Percentiles rank a stretch among this genome's conserved stretches.
Evolutionary conservation across 2,888 invertebrate genomes (phyloP).

Genomic region (Troilus luridus): DNA sequence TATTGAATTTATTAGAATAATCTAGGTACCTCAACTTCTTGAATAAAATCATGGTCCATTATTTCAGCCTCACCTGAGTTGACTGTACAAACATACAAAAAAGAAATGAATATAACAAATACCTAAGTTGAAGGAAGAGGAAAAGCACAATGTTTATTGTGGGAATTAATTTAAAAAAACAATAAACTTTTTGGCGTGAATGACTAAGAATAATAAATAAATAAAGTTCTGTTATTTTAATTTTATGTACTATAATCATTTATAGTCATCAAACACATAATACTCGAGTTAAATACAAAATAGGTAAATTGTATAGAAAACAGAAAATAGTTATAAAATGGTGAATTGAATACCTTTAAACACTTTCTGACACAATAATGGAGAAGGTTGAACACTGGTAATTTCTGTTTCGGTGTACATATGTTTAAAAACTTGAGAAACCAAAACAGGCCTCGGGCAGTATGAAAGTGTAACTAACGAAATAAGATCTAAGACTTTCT

Average conservation of each 20-base stretch:
- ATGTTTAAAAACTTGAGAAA: conserved; percentile 22
- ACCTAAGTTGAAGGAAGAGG: no score
- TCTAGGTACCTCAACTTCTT: conserved; percentile 8
- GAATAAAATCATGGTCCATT: neutral
- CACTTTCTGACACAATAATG: neutral
- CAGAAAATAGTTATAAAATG: neutral
- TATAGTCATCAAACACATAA: no score
- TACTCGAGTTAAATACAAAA: neutral
- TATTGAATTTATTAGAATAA: neutral
- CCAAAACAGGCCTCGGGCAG: neutral
- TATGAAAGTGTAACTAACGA: neutral
- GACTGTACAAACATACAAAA: neutral
- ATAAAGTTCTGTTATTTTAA: no score
- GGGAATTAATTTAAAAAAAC: no score
- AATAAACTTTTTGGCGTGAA: no score
- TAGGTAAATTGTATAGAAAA: neutral
- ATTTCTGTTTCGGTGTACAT: conserved; percentile 28
- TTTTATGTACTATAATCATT: no score
- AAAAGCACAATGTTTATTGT: no score
- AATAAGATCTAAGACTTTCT: conserved; percentile 15
- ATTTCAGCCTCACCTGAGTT: neutral
- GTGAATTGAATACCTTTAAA: neutral
- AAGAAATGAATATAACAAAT: neutral
- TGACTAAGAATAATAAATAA: no score
- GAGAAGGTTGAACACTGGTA: conserved; percentile 2